A percentile compares a stretch with the other conserved stretches of the same genome.
Evolutionary conservation across 2,888 invertebrate genomes (phyloP).

Genomic region (Thalpophila matura): DNA sequence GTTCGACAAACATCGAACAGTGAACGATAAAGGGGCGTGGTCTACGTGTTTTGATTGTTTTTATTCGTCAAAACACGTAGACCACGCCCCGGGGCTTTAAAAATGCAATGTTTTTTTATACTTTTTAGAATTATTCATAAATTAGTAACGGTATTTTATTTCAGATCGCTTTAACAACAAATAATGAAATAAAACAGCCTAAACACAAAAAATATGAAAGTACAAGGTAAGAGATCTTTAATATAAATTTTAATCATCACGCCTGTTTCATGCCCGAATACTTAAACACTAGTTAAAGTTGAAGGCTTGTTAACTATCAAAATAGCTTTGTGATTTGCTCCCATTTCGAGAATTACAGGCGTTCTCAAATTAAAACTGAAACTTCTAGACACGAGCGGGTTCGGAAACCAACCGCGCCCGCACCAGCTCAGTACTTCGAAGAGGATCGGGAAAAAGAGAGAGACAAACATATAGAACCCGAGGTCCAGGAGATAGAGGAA

Average conservation of each 20-base stretch:
- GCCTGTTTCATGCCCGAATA: no score
- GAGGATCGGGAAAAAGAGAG: constrained; percentile 35
- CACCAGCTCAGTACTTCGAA: constrained; percentile 35
- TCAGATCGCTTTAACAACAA: constrained; percentile 81
- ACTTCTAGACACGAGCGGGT: constrained; percentile 62
- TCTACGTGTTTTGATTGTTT: no score
- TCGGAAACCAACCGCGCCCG: constrained; percentile 48
- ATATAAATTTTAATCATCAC: neutral
- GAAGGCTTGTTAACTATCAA: no score
- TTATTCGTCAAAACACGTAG: no score
- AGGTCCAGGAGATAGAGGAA: constrained; percentile 71
- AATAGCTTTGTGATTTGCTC: no score
- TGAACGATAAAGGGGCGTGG: no score
- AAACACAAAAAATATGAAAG: constrained; percentile 54
- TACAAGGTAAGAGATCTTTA: constrained; percentile 49
- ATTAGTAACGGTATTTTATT: constrained; percentile 14
- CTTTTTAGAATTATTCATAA: no score
- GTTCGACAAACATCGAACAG: no score
- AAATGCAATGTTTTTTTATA: no score
- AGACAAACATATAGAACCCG: constrained; percentile 50
- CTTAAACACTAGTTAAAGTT: no score
- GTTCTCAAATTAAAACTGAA: constrained; percentile 5
- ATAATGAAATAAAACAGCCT: constrained; percentile 67
- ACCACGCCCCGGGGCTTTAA: no score
- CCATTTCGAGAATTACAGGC: constrained; percentile 10